Evolutionary conservation across 2,888 invertebrate species (phyloP), one percentile per base, ranked within the genome.

Genomic region (Odontomyia ornata): DNA sequence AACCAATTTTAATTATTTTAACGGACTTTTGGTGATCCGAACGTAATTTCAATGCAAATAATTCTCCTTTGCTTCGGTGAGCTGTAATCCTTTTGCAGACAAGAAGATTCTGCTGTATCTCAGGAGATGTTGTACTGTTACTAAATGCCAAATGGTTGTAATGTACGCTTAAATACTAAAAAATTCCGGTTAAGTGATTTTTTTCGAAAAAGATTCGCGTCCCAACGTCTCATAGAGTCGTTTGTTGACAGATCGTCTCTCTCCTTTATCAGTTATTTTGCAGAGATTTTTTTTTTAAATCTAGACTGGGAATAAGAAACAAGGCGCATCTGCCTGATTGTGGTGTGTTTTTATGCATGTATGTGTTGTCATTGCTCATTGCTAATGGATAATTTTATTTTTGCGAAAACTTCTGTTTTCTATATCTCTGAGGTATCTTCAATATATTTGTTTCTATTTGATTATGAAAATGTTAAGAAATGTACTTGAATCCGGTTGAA

Each of bases 151-250:
- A 80, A 82, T 81, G 82, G 80, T 83, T 82, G 83, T 82, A 84
- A 82, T 84, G 83, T 83, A 82, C 82, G 83, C 81, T 84, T 84
- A 83, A 84, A 84, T 84, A 84, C 82, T 82, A 73, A 73, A 73
- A 73, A 73, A 73, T 57, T 60, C 56, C 73, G 60, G 60, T 23
- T 52, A 71, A 71, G 23, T 47, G 52, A 52, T 47, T 71, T 71
- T n/a, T 64, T 64, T 30, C 28, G 15, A 64, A 64, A 64, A 64
- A 64, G 30, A 64, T 30, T 28, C 30, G 64, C 64, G 30, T 64
- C 64, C 28, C 28, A 64, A 30, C 64, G 30, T 64, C 64, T 64
- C 30, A 30, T 7, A 11, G 30, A 11, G 64, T 13, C 64, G 30
- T 5, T 36, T 36, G 36, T 36, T 36, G 36, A 36, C 36, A 28